Evolutionary conservation across 2,888 invertebrate genomes (phyloP), one percentile per base, ranked within the genome.

Genomic region (Chloroclystis v-ata): DNA sequence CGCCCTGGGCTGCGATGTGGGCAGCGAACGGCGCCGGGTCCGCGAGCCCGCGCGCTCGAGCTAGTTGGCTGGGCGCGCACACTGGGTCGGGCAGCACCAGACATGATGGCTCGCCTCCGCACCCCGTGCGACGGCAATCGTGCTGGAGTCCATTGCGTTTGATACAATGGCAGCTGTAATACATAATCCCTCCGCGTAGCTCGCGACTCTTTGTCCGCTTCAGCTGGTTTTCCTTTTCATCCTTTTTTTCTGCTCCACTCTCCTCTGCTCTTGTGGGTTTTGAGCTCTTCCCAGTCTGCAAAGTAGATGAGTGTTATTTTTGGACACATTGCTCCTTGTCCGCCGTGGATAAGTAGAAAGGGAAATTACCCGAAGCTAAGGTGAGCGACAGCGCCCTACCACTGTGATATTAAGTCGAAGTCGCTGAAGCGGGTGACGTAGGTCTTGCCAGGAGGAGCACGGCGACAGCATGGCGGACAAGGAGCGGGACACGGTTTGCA

Each of bases 81-180:
- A 82, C 50, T 1, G 90, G 88, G 61, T 90, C 89, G 0, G 90
- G 90, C 57, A 88, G 69, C 12, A 78, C 76, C 35, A 89, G 63
- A 58, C 91, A 91, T 4, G 84, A 58, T 0, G 89, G 89, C 50
- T 88, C 80, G 6, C 89, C 89, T 40, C 86, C 84, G 56, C 90
- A 89, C 24, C 85, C 88, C 1, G 84, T 84, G 25, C 90, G 81
- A 24, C 89, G 86, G 64, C 90, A 90, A 50, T 89, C 86, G 59
- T 90, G 90, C 63, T 91, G 90, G 25, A 91, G 77, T 13, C 91
- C 91, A 58, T 91, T 90, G 46, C 90, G 86, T 57, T 89, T 89
- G 49, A 89, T 85, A 65, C 91, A 91, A 61, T 89, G 88, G 62
- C 90, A 90, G 56, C 90, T 89, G 47, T 86, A 85, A 63, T 89